Base-by-base conservation (phyloP, 23 tunicate species). In the Ciona savignyi region DNA sequence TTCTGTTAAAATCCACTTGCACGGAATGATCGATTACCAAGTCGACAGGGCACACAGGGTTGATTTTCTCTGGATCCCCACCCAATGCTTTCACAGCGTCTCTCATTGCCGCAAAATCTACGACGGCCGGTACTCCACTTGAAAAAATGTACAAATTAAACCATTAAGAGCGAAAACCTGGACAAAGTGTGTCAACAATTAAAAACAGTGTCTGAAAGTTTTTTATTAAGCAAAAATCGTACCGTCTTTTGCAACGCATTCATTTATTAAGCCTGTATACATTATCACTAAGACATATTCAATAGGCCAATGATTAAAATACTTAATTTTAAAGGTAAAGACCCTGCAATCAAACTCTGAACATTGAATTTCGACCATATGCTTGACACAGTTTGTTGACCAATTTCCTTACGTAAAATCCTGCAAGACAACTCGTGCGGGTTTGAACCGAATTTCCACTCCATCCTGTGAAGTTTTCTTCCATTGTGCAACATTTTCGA, bases 21-120 rank as follows among this genome's bases (percentile, higher is more conserved):
- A 94, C 91, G 24, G 99, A 94, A 74, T 94, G 99, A 74, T 94
- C 99, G 74, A 94, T 87, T 27, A 94, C 99, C 19, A 94, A 80
- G 75, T 94, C 99, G 21, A 94, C 99, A 2, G 99, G 99, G 74
- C 99, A 94, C 30, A 94, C 69, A 1, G 99, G 99, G 62, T 94
- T 94, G 34, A 94, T 87, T 63, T 78, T 87, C 3, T 87, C 79
- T 27, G 99, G 95, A n/a, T 93, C 56, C 23, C 99, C 99, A 65
- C 99, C 99, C 9, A 94, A 64, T 29, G 31, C 4, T 32, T 83
- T 70, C 19, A 94, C 95, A 25, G 99, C 99, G 70, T 94, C 95
- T 70, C 99, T 64, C 99, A 94, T 94, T 23, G 95, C 99, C 22
- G 99, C 99, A 79, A 94, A 94, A 74, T 94, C 99, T 21, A 94